Percentiles rank a stretch among this genome's conserved stretches.
These are phyloP conservation scores for Mormyrus iriodes DNA, from an alignment of 2,113 vertebrate species.

Conservation along the genomic window DNA sequence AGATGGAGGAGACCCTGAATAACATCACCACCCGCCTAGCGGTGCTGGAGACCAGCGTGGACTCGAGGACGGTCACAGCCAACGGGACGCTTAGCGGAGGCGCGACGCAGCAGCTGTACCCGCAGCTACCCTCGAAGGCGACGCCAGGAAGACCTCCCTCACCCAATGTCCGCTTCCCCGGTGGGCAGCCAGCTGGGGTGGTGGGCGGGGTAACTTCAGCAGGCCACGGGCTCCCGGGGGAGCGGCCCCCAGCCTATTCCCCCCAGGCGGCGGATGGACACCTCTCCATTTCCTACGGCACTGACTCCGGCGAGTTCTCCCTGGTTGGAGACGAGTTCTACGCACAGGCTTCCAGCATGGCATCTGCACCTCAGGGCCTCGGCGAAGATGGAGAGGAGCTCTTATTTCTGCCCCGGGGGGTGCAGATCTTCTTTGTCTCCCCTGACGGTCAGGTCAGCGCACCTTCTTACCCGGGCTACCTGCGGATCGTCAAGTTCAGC, in stretches of 20 bases:
- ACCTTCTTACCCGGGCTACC: constrained; percentile 90
- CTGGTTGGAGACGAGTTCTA: constrained; percentile 82
- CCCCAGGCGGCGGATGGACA: constrained; percentile 84
- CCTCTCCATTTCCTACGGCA: constrained; percentile 83
- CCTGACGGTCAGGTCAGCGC: constrained; percentile 90
- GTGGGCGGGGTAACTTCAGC: constrained; percentile 32
- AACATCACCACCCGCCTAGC: constrained; percentile 77
- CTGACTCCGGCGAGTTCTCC: constrained; percentile 80
- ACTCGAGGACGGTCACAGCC: not conserved
- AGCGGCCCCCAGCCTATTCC: constrained; percentile 85
- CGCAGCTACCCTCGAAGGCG: constrained; percentile 63
- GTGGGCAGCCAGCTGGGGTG: constrained; percentile 36
- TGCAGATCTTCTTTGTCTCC: constrained; percentile 93
- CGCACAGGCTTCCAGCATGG: constrained; percentile 56
- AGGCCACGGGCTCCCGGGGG: constrained; percentile 36
- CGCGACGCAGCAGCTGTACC: constrained; percentile 56
- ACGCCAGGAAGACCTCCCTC: constrained; percentile 51
- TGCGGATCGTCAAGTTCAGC: constrained; percentile 87
- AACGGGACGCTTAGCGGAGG: not conserved
- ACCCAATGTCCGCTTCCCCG: constrained; percentile 36
- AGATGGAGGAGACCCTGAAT: constrained; percentile 85
- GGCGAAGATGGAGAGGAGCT: constrained; percentile 86
- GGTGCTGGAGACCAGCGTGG: constrained; percentile 64
- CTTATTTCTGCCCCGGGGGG: constrained; percentile 82
- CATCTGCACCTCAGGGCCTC: constrained; percentile 69